Conservation (phyloP, 2,113 vertebrate genomes). For the Chloropsis hardwickii region DNA sequence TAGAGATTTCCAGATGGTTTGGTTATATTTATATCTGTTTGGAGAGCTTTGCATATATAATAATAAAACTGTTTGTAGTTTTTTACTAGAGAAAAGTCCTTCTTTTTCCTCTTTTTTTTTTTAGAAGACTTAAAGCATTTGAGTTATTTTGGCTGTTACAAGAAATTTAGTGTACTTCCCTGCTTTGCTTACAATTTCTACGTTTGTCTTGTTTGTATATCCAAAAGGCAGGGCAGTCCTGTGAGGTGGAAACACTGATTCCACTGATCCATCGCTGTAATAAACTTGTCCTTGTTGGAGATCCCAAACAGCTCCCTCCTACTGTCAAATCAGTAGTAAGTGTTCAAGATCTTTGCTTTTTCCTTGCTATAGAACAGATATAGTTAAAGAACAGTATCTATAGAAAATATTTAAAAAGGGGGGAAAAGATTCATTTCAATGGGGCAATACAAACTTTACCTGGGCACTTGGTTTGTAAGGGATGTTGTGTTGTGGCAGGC, state of each 20-base stretch:
- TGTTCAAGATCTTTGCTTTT: neutral
- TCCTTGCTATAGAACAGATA: neutral
- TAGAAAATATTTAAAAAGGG: neutral
- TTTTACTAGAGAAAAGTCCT: neutral
- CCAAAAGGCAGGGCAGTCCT: constrained; percentile 83
- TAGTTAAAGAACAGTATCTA: neutral
- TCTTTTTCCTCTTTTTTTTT: neutral
- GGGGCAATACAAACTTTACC: neutral
- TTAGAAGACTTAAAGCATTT: neutral
- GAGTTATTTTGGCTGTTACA: neutral
- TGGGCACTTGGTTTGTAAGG: neutral
- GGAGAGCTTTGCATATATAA: neutral
- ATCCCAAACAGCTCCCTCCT: constrained; percentile 85
- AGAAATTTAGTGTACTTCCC: neutral
- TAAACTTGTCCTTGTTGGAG: constrained; percentile 82
- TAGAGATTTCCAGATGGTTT: neutral
- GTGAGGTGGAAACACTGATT: constrained; percentile 83
- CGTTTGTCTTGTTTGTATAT: neutral
- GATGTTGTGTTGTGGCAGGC: neutral
- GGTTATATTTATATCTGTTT: neutral
- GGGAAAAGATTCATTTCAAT: rapidly evolving
- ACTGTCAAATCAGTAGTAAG: constrained; percentile 84
- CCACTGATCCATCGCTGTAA: constrained; percentile 81
- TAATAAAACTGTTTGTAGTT: neutral
- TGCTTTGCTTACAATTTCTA: neutral